Base-by-base conservation (phyloP, 1,140 invertebrate species). In the Druon quercuslanigerum region DNA sequence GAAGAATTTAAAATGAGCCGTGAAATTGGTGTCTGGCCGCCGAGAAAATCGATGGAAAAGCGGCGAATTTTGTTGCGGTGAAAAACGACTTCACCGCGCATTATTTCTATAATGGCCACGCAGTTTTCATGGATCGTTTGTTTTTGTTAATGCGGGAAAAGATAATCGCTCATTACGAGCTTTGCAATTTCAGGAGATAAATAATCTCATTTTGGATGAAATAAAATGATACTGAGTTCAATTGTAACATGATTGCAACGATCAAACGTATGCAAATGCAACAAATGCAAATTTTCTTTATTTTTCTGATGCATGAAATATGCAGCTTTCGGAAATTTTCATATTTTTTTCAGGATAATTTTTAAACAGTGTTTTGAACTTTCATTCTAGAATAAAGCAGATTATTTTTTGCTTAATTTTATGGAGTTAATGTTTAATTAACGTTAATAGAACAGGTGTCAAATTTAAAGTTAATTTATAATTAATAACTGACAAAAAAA, bases 141-240 rank as follows among this genome's bases (percentile, higher is more conserved):
- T 66, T 66, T 66, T 66, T 66, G 25, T 66, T 66, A 66, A 66
- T 66, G 60, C 33, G 2, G n/a, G 60, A 66, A 66, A 66, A 66
- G 13, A 66, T 66, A 66, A 66, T 66, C 60, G 60, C 60, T 66
- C 60, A 66, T 66, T 66, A 66, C 33, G 60, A 66, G 60, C 25
- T 14, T 66, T 33, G 33, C 20, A n/a, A 66, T 66, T 66, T 66
- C 14, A 9, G 4, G 60, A 16, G 8, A 14, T 66, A 66, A 66
- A 66, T 66, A 66, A 46, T 40, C 25, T 66, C 33, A 66, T 40
- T 66, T 66, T 66, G 40, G 60, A 33, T 40, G 60, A 66, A 66
- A 66, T 66, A 66, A 66, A 66, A 66, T 66, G 60, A 66, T n/a
- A 66, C 25, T 40, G 25, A 11, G 60, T 40, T 66, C 33, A 14